Base-by-base conservation (phyloP, 2,797 vertebrate genomes). In the Takifugu rubripes region DNA sequence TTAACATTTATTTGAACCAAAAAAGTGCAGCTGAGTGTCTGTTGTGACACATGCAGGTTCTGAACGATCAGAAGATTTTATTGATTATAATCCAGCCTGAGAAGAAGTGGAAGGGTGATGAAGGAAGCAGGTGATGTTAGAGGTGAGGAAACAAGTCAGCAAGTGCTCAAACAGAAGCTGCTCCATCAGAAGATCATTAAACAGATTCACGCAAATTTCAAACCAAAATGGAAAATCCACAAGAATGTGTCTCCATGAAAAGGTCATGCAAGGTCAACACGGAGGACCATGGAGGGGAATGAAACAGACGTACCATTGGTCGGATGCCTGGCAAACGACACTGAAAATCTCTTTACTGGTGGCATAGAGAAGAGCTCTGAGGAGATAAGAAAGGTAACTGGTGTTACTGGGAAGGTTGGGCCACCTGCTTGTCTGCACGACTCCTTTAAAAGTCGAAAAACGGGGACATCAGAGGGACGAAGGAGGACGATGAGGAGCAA, bases 271-370 rank as follows among this genome's bases (percentile, higher is more conserved):
- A 85, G 87, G 90, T 68, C 77, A 81, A 74, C 77, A 0, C 79
- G 83, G 79, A 84, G 68, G 86, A 12, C 21, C 27, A 7, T 7
- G 33, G 33, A 33, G 33, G 33, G 93, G 90, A 93, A 92, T 89
- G 88, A 91, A 93, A 92, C 94, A 91, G 93, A 98, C 96, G 92
- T 99, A 99, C 97, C 96, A 90, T 99, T 99, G 93, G 95, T 97
- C 91, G 96, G 97, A 96, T 98, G 95, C 93, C 96, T 97, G 95
- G 97, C 97, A 98, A 97, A 99, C 82, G 96, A 99, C 94, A 99
- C 96, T 96, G 97, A 99, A 99, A 99, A 99, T 93, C 96, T 93
- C 94, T 99, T 99, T 95, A 98, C 93, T 91, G 96, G 91, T 89
- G 95, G 95, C 94, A 97, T 94, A 95, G 95, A 97, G 91, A 98